Evolutionary conservation across 2,113 vertebrate species (phyloP), one percentile per base, ranked within the genome.

Genomic region (Leucopsar rothschildi): DNA sequence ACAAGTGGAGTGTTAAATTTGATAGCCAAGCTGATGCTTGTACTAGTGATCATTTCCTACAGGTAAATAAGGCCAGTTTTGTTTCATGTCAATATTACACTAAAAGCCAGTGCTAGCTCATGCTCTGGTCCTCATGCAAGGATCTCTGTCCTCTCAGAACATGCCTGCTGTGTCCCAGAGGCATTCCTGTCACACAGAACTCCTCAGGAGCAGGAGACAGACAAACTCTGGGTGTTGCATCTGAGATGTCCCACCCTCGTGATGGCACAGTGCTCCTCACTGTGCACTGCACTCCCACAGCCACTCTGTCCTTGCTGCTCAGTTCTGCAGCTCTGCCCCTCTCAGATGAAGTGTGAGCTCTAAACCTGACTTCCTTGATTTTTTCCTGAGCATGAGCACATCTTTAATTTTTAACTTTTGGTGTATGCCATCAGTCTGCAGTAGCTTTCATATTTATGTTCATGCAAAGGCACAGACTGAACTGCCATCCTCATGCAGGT

Each of bases 121-220:
- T 19, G 7, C 5, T 49, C 5, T 5, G 6, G 10, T 31, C 18
- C 23, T 31, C 3, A 6, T 21, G 15, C 21, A 66, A 1, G 15
- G 15, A 50, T 3, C 10, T 82, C 29, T 28, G 5, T 40, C 24
- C 45, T 39, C n/a, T 82, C 15, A 11, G 45, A 73, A 22, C 24
- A n/a, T 3, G 4, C 10, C 21, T 73, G 27, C 18, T 73, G 11
- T 1, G 0, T 53, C 11, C 75, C 42, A 19, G 5, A 10, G 24
- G 2, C 15, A 11, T 20, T 49, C 4, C 9, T 71, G 20, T 21
- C 52, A 66, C 4, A 15, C 28, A n/a, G 35, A 23, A 23, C 9
- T 59, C 61, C 11, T 18, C 15, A 75, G 17, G n/a, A 70, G 6
- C 22, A 52, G 21, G 6, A 59, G 23, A 29, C 52, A 71, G 5